Evolutionary conservation across 2,888 invertebrate species (phyloP), one percentile per base, ranked within the genome.

Genomic region (Orthonevra nobilis): DNA sequence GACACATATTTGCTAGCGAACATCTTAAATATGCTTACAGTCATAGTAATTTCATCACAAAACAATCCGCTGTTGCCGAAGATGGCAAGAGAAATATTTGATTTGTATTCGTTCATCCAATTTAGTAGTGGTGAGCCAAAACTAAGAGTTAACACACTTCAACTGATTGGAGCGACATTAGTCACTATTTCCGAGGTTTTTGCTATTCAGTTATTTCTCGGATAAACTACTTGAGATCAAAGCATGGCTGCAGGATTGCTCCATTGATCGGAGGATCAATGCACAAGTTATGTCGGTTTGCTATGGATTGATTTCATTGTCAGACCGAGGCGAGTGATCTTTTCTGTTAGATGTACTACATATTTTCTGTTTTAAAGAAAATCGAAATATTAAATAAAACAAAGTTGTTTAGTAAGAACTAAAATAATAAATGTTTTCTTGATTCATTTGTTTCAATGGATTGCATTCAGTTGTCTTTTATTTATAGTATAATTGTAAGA

Each of bases 61-160:
- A 94, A 96, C 86, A 93, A 93, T 81, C 83, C 92, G 0, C 88
- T 91, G 28, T 91, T 92, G 6, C 87, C 91, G 0, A 90, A 91
- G 75, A 94, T 96, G 89, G 92, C 92, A 0, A 91, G 91, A 75
- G 95, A 95, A 84, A 89, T 94, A 0, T 89, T 95, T 0, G 92
- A 92, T 81, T 90, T 95, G 74, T 90, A 92, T 7, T 90, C 93
- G 86, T 91, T 91, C 60, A 87, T 95, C 82, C 89, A 93, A 34
- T 94, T 92, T 83, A 92, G 93, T 30, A 87, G 90, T n/a, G n/a
- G n/a, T 0, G 93, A 95, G 61, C 90, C 92, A 0, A 92, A 92
- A 82, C 91, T 96, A 1, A 90, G 94, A 52, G 87, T 91, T 12
- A 92, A 92, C 3, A 91, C 93, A 0, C 89, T 95, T n/a, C 91